phyloP scores from a whole-genome alignment of 2,797 vertebrate genomes.

The Schizopygopsis malacanthus region DNA sequence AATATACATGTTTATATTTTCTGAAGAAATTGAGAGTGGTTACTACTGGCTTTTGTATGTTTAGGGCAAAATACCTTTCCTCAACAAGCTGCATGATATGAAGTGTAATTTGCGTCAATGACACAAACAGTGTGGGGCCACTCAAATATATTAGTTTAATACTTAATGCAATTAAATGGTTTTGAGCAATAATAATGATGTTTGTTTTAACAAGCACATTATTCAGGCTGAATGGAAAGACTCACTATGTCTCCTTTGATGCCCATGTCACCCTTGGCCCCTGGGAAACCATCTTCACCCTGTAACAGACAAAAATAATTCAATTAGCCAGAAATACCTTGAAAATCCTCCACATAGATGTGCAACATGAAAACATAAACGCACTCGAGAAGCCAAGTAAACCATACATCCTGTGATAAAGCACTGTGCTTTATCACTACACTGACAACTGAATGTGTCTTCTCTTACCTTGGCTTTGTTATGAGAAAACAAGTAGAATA shows the following conservation, averaged over 20 bases:
- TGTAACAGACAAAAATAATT: constrained; percentile 62
- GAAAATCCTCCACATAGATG: constrained; percentile 33
- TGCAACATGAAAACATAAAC: constrained; percentile 30
- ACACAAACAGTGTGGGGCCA: background rate
- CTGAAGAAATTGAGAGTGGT: background rate
- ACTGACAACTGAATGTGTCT: constrained; percentile 51
- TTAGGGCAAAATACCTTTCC: background rate
- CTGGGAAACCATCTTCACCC: constrained; percentile 93
- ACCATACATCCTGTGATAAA: constrained; percentile 42
- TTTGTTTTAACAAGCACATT: constrained; percentile 3
- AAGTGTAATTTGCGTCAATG: background rate
- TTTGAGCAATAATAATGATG: background rate
- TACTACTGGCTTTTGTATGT: background rate
- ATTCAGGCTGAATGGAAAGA: constrained; percentile 1
- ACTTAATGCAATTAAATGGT: background rate
- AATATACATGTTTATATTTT: background rate
- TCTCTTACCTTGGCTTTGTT: constrained; percentile 33
- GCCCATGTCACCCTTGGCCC: constrained; percentile 89
- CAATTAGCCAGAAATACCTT: constrained; percentile 46
- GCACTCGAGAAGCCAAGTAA: constrained; percentile 29
- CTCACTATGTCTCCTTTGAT: constrained; percentile 88
- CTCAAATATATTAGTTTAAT: background rate
- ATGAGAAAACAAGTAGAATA: background rate
- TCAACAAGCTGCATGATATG: background rate
- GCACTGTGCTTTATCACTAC: constrained; percentile 45